phyloP scores from a whole-genome alignment of 2,797 vertebrate genomes.

The Oophaga sylvatica region DNA sequence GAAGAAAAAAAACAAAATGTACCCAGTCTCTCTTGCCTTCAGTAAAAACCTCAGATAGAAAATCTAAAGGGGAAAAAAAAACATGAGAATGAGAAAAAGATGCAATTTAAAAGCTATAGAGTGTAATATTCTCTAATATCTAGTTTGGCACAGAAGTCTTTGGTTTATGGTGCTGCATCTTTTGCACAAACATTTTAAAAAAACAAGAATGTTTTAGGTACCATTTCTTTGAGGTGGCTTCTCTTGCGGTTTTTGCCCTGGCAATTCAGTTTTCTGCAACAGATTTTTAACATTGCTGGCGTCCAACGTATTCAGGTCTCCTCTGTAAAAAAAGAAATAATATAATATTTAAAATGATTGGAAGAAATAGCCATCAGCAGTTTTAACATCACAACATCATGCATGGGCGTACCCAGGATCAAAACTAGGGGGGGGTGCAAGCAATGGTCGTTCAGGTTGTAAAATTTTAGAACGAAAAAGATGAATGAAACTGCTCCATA shows the following conservation, averaged over 20 bases:
- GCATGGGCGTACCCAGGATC: no score
- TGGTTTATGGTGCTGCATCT: background rate
- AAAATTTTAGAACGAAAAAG: no score
- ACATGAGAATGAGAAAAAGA: background rate
- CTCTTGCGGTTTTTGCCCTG: background rate
- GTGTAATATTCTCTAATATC: background rate
- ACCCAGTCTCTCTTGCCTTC: background rate
- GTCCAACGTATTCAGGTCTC: background rate
- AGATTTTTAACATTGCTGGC: background rate
- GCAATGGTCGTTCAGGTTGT: no score
- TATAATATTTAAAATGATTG: no score
- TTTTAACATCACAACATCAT: no score
- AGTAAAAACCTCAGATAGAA: background rate
- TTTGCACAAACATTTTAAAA: background rate
- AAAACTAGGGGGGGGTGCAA: no score
- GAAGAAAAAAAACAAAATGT: background rate
- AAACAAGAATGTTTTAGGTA: background rate
- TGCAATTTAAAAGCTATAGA: no score
- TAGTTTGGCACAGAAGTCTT: background rate
- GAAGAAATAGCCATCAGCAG: no score
- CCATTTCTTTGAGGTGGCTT: background rate
- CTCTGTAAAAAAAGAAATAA: background rate
- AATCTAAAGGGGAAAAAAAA: background rate
- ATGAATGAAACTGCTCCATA: no score
- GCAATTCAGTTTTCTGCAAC: background rate